phyloP scores from a whole-genome alignment of 37 sponge, comb jelly and placozoan species.

The Bolinopsis microptera region DNA sequence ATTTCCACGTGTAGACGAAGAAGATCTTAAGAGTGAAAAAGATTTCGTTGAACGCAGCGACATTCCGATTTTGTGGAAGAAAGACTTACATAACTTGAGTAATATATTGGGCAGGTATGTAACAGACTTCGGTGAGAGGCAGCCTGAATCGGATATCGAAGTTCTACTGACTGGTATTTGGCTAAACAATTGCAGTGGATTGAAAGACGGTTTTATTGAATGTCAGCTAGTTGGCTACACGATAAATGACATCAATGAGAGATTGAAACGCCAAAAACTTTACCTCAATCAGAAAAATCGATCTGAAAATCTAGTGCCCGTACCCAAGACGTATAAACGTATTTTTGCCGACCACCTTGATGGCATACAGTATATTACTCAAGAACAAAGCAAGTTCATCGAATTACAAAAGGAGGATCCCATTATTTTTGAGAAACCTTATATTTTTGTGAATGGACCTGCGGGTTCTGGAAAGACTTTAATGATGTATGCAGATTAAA shows the following conservation, averaged over 20 bases:
- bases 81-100: neutral
- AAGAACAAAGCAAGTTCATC: neutral
- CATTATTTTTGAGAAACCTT: neutral
- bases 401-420: neutral
- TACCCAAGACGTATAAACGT: neutral
- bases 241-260: neutral
- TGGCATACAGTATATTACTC: neutral
- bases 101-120: too few relatives aligned
- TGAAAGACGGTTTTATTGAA: neutral
- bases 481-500: neutral
- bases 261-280: neutral
- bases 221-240: neutral
- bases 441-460: neutral
- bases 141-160: neutral
- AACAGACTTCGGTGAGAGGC: neutral
- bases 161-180: neutral
- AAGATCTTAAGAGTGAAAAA: neutral
- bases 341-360: neutral
- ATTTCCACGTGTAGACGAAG: neutral
- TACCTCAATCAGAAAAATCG: neutral
- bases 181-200: neutral
- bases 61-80: neutral
- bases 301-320: neutral
- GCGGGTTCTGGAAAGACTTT: neutral
- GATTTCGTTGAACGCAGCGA: neutral